A percentile compares a stretch with the other conserved stretches of the same genome.
phyloP scores from a whole-genome alignment of 2,113 vertebrate genomes.

The Tragelaphus buxtoni region DNA sequence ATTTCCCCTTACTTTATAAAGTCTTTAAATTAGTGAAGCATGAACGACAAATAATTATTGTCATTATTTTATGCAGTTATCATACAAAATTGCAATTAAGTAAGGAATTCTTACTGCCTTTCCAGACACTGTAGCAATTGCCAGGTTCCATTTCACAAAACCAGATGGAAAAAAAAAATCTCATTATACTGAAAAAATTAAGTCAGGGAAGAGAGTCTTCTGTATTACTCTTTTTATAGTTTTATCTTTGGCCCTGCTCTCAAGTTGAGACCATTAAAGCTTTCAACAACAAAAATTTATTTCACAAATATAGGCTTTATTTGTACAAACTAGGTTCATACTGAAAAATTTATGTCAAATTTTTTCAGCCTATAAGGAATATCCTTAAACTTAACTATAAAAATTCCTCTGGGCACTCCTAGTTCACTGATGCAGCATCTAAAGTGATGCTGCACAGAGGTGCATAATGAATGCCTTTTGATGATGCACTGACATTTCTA shows the following conservation, averaged over 20 bases:
- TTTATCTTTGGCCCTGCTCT: conserved; percentile 43
- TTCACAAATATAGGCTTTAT: not conserved
- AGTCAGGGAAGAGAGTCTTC: not conserved
- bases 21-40: conserved; percentile 37
- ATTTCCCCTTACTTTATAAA: not conserved
- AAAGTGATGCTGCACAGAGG: not conserved
- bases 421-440: not conserved
- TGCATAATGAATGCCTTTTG: conserved; percentile 1
- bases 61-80: conserved; percentile 34
- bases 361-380: not conserved
- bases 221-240: conserved; percentile 54
- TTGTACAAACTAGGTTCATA: conserved; percentile 21
- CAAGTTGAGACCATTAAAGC: not conserved
- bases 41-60: conserved; percentile 49
- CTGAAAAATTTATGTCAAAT: conserved; percentile 9
- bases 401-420: not conserved
- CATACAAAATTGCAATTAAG: conserved; percentile 42
- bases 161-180: conserved; percentile 25
- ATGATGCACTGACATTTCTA: conserved; percentile 32
- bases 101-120: not conserved
- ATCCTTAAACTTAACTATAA: conserved; percentile 24
- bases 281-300: conserved; percentile 42
- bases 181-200: conserved; percentile 61
- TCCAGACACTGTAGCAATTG: conserved; percentile 2
- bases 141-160: conserved; percentile 40